Base-by-base conservation (phyloP, 1,140 invertebrate species). In the Bombus fervidus region DNA sequence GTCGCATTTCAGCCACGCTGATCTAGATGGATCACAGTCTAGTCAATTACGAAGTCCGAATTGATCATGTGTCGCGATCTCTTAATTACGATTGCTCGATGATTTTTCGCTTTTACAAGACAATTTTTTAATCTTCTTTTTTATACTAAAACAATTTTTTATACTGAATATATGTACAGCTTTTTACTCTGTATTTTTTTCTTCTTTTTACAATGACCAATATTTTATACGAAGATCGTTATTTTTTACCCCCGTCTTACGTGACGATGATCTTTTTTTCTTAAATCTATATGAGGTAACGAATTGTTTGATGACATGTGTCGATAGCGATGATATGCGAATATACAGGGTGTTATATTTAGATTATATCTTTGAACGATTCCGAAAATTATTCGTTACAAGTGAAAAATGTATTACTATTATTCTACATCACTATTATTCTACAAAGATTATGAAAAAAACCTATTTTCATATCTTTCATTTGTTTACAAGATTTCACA, bases 21-120 rank as follows among this genome's bases (percentile, higher is more conserved):
- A 78, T 83, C 41, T 75, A 76, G 59, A 68, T 59, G 18, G 82
- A 62, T 83, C 87, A 74, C 88, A 86, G 71, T 89, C 88, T 89
- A 89, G 88, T 89, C 88, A 89, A 86, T 89, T 86, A 83, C 57
- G 79, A 89, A 83, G 80, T 89, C 69, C 79, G 57, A 78, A 86
- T 87, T 69, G 66, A 88, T 81, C 78, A 80, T 37, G 25, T 37
- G 43, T 47, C 41, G 72, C 72, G 72, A 79, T 59, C 18, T 69
- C 43, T 64, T 68, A 79, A 71, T 39, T 80, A 64, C 41, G 43
- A 83, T 77, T 47, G 53, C 39, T 69, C 69, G 62, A 22, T 84
- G 34, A 34, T 75, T 75, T 41, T 77, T 69, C 57, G 28, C 28
- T n/a, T 79, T 71, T 79, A 53, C 10, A 10, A 57, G 41, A 22